Evolutionary conservation across 2,888 invertebrate species (phyloP).

Genomic region (Eristalis intricaria): DNA sequence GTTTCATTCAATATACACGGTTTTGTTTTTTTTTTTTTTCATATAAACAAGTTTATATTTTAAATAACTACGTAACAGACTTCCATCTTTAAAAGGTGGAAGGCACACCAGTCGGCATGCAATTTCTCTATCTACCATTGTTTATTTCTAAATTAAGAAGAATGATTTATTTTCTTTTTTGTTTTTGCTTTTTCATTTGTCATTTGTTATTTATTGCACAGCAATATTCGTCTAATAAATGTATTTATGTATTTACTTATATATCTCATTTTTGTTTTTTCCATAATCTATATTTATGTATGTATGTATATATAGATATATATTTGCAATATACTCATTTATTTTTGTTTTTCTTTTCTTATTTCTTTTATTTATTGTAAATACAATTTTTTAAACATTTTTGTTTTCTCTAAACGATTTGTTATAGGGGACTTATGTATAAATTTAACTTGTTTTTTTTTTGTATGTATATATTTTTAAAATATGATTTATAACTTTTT

Average conservation of each 20-base stretch:
- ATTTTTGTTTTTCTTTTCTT: constrained; percentile 58
- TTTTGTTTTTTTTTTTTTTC: constrained; percentile 37
- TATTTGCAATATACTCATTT: constrained; percentile 73
- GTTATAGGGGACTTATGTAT: constrained; percentile 58
- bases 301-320: constrained; percentile 73
- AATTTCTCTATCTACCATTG: constrained; percentile 64
- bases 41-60: constrained; percentile 68
- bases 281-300: constrained; percentile 74
- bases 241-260: constrained; percentile 49
- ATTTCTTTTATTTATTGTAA: constrained; percentile 66
- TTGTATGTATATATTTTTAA: constrained; percentile 31
- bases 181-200: constrained; percentile 45
- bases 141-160: constrained; percentile 66
- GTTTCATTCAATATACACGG: constrained; percentile 27
- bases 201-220: constrained; percentile 72
- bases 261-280: constrained; percentile 53
- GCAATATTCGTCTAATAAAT: constrained; percentile 70
- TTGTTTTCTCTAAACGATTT: constrained; percentile 48
- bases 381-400: constrained; percentile 68
- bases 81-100: constrained; percentile 62
- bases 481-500: constrained; percentile 30
- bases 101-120: constrained; percentile 66
- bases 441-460: constrained; percentile 31
- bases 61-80: constrained; percentile 68
- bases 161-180: constrained; percentile 41